These are phyloP conservation scores for Halcyon malimbica DNA, from an alignment of 2,113 vertebrate species.

Conservation along the genomic window DNA sequence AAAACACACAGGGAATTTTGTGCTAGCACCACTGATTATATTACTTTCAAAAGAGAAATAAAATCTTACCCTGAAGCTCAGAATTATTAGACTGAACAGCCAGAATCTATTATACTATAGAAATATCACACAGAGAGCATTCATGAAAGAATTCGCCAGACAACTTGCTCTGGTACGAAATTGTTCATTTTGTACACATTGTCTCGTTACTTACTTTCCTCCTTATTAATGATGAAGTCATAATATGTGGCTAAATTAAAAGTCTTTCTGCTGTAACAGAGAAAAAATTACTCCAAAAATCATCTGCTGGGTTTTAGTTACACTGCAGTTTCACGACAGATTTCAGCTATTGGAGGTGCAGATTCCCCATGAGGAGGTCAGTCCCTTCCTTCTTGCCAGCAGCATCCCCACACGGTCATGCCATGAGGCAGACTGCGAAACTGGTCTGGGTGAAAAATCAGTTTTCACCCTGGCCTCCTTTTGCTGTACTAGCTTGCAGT, in stretches of 20 bases:
- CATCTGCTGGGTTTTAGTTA: conserved; percentile 4
- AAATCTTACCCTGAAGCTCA: conserved; percentile 70
- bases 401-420: background rate
- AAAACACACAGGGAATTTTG: conserved; percentile 72
- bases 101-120: conserved; percentile 69
- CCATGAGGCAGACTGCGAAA: background rate
- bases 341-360: background rate
- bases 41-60: conserved; percentile 75
- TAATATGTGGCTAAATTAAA: conserved; percentile 58
- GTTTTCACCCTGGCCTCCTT: background rate
- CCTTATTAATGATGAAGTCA: conserved; percentile 63
- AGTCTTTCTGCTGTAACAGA: conserved; percentile 27
- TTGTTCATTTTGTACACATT: conserved; percentile 62
- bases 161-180: conserved; percentile 5
- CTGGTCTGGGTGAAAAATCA: background rate
- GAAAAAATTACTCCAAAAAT: background rate
- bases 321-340: background rate
- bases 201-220: conserved; percentile 60
- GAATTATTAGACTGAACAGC: conserved; percentile 72
- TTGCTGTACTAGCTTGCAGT: background rate
- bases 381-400: background rate
- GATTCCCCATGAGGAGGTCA: accelerated
- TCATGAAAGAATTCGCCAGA: conserved; percentile 66
- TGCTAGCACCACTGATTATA: conserved; percentile 71
- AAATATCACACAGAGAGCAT: conserved; percentile 68